These are phyloP conservation scores for Cardiocondyla obscurior DNA, from an alignment of 1,140 invertebrate genomes.

Conservation along the genomic window DNA sequence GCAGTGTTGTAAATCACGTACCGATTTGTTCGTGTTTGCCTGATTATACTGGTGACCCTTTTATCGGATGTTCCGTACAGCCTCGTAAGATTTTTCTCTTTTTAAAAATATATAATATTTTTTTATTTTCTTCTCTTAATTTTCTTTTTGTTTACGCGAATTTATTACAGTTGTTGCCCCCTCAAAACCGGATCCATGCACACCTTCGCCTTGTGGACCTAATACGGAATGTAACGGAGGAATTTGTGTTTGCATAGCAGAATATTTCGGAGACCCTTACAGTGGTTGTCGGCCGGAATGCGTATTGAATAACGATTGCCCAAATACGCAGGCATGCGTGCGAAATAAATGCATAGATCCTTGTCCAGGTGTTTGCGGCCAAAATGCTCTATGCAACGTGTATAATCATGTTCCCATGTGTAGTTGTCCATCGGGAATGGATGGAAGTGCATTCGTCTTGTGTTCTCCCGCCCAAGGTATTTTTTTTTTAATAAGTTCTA, in stretches of 20 bases:
- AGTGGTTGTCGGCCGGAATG: slow-evolving; percentile 89
- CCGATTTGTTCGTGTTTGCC: slow-evolving; percentile 87
- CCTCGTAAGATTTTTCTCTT: slow-evolving; percentile 22
- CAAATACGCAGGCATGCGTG: slow-evolving; percentile 88
- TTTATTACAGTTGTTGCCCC: slow-evolving; percentile 30
- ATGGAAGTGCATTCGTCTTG: slow-evolving; percentile 89
- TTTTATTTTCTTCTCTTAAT: background rate
- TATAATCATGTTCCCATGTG: slow-evolving; percentile 90
- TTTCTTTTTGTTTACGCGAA: background rate
- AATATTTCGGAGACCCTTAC: slow-evolving; percentile 88
- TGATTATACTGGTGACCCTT: slow-evolving; percentile 89
- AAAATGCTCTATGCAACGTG: slow-evolving; percentile 88
- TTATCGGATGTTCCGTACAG: slow-evolving; percentile 84
- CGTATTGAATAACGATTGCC: slow-evolving; percentile 88
- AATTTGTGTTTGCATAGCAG: slow-evolving; percentile 85
- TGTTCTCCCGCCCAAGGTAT: slow-evolving; percentile 85
- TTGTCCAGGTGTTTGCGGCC: slow-evolving; percentile 89
- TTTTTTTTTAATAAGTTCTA: slow-evolving; percentile 57
- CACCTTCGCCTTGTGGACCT: slow-evolving; percentile 86
- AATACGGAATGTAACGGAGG: slow-evolving; percentile 84
- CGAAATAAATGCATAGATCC: slow-evolving; percentile 90
- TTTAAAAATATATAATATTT: background rate
- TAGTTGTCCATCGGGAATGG: slow-evolving; percentile 87
- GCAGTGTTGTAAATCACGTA: slow-evolving; percentile 87
- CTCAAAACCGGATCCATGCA: slow-evolving; percentile 83